phyloP scores from a whole-genome alignment of 2,113 vertebrate genomes.

The Pseudopodoces humilis region DNA sequence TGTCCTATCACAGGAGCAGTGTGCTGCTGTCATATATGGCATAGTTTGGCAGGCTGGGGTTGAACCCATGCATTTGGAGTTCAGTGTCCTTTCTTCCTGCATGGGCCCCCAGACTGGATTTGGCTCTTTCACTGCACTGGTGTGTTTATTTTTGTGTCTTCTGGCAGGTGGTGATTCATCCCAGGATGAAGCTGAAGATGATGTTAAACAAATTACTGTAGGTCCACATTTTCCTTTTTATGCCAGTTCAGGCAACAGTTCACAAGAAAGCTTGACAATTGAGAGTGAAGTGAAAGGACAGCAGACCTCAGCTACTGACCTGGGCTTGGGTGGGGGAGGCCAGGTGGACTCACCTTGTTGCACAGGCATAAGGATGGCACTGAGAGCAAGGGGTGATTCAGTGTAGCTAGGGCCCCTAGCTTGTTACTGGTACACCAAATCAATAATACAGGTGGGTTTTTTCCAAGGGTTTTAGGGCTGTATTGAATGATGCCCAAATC shows the following conservation, averaged over 20 bases:
- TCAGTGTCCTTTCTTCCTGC: background rate
- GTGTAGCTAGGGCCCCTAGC: background rate
- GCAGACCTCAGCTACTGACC: background rate
- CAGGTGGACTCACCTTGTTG: background rate
- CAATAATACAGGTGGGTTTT: background rate
- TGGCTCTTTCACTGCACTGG: background rate
- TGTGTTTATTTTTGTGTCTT: background rate
- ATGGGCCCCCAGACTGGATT: background rate
- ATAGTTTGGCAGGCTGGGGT: background rate
- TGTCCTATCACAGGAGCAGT: background rate
- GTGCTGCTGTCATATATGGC: background rate
- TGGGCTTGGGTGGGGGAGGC: background rate
- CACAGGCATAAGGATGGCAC: background rate
- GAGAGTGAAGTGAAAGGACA: background rate
- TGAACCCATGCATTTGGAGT: background rate
- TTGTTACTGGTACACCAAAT: background rate
- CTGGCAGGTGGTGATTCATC: slow-evolving; percentile 92
- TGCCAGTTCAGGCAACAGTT: background rate
- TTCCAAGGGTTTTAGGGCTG: background rate
- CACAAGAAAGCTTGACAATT: background rate
- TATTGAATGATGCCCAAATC: background rate
- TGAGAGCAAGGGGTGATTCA: background rate
- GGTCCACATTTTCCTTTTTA: slow-evolving; percentile 30
- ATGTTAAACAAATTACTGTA: slow-evolving; percentile 95
- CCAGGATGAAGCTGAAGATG: slow-evolving; percentile 96